These are phyloP conservation scores for Dasyurus viverrinus DNA, from an alignment of 2,113 vertebrate genomes.

Conservation along the genomic window DNA sequence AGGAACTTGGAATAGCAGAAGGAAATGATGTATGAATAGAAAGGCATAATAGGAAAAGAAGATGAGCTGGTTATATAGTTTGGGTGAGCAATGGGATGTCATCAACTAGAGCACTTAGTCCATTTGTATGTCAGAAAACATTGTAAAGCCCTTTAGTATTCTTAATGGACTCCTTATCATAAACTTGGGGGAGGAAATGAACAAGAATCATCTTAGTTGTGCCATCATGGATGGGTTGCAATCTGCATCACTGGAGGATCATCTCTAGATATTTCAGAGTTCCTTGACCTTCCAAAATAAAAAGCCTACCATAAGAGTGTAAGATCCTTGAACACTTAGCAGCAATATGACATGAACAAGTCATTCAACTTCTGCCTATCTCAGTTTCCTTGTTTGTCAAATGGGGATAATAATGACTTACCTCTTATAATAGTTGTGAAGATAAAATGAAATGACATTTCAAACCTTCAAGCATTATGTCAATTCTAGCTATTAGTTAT, in stretches of 20 bases:
- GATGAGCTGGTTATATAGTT: not conserved
- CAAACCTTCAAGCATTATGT: not conserved
- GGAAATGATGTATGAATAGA: not conserved
- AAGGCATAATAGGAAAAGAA: too few species aligned
- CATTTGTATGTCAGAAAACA: not conserved
- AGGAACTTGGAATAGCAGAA: not conserved
- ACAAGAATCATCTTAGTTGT: not conserved
- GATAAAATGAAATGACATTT: not conserved
- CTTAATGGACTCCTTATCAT: not conserved
- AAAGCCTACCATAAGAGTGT: not conserved
- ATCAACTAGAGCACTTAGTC: not conserved
- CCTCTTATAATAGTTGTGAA: not conserved
- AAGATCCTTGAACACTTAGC: not conserved
- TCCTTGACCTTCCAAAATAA: not conserved
- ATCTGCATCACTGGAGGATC: not conserved
- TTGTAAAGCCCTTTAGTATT: not conserved
- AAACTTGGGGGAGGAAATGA: not conserved
- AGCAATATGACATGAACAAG: not conserved
- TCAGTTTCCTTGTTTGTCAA: not conserved
- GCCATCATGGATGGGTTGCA: not conserved
- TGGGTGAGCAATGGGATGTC: not conserved
- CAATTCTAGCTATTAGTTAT: not conserved
- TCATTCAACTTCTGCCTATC: not conserved
- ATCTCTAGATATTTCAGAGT: not conserved
- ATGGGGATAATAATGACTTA: not conserved